Base-by-base conservation (phyloP, 2,113 vertebrate genomes). In the Gallinago jamesoni region DNA sequence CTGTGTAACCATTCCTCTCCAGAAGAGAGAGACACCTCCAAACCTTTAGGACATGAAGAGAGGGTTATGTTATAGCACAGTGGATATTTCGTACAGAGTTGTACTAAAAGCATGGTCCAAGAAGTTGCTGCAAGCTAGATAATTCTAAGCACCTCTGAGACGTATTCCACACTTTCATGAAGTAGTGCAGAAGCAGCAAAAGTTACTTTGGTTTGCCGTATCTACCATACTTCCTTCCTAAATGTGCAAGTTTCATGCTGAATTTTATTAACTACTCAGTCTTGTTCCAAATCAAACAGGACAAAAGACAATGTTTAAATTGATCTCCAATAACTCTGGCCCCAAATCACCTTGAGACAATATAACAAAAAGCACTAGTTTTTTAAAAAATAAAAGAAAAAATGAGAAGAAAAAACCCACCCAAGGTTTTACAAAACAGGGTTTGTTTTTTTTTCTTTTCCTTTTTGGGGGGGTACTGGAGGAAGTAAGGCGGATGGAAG, bases 401-500 rank as follows among this genome's bases (percentile, higher is more conserved):
- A 16, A 22, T 39, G 16, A 12, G 17, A 14, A 12, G 27, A 10
- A 27, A 10, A 31, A 1, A 23, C 11, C 1, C 6, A 12, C 2
- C n/a, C 6, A 19, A 56, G 64, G 37, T 25, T 79, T 78, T 47
- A 47, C 6, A 68, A 63, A 63, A 47, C 6, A 41, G 7, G 4
- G 7, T 25, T 30, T 66, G 43, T 7, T 69, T 1, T 31, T 6
- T 33, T n/a, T 56, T 30, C 2, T 33, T 55, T 41, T 53, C 23
- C 3, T 64, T 81, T 68, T 70, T 56, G 17, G 4, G 2, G 6
- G 4, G 1, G 4, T 74, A 48, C 10, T 70, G 18, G 21, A 2
- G 22, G 15, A 93, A 74, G 4, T 31, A 73, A 79, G 9, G n/a
- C 31, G 6, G 14, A 56, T n/a, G 27, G 17, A 24, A 72, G 8